phyloP scores from a whole-genome alignment of 30 jellyfish, hydroid and myxozoan species.

The Phacellophora camtschatica region DNA sequence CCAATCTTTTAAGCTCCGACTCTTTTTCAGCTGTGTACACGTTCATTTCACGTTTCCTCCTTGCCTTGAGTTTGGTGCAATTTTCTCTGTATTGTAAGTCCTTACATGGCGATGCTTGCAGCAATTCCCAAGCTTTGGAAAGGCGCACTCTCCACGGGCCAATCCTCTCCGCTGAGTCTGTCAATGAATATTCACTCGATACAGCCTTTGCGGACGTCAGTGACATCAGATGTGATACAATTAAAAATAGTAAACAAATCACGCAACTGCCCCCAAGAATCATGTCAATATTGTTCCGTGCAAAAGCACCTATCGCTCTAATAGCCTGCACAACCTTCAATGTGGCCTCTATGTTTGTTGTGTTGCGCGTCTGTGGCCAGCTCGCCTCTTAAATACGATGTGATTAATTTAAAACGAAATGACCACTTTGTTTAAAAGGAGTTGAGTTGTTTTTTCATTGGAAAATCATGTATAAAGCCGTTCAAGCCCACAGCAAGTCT shows the following conservation, averaged over 20 bases:
- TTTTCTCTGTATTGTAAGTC: constrained; percentile 63
- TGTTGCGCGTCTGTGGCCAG: not conserved
- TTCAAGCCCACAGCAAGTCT: constrained; percentile 58
- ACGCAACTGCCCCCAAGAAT: constrained; percentile 27
- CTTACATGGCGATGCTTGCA: constrained; percentile 66
- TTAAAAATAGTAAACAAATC: not conserved
- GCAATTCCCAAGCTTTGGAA: constrained; percentile 66
- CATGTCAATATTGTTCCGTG: constrained; percentile 15
- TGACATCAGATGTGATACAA: constrained; percentile 7
- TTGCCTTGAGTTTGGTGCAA: constrained; percentile 62
- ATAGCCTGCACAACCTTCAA: not conserved
- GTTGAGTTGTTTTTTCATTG: constrained; percentile 46
- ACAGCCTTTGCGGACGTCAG: constrained; percentile 25
- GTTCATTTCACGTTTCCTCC: constrained; percentile 50
- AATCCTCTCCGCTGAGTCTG: not conserved
- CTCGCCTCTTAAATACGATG: not conserved
- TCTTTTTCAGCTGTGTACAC: constrained; percentile 59
- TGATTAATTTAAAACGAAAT: constrained; percentile 29
- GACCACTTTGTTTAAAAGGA: constrained; percentile 12
- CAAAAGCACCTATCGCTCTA: not conserved
- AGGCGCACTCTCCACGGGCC: constrained; percentile 62
- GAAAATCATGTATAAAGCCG: constrained; percentile 54
- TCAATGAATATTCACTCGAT: not conserved
- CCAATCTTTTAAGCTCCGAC: constrained; percentile 1
- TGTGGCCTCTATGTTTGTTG: not conserved